Evolutionary conservation across 2,888 invertebrate species (phyloP), one percentile per base, ranked within the genome.

Genomic region (Lathronympha strigana): DNA sequence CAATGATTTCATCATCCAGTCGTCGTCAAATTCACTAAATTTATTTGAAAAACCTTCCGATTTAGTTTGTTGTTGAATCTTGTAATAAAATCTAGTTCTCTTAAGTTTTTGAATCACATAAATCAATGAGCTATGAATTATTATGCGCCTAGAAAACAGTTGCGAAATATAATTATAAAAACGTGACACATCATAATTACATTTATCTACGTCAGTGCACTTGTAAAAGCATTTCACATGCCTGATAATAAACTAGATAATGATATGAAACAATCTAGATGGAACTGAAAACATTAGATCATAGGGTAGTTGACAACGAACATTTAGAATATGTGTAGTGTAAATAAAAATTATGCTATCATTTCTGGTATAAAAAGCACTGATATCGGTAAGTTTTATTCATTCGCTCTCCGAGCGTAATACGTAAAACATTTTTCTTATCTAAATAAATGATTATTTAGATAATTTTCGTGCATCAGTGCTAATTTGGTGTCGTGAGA

Each of bases 211-310:
- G 21, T 43, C 51, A 53, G 31, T 36, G 11, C 31, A 40, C 33
- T 45, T 45, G 33, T 33, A 33, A 33, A 43, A 63, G 54, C 36
- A 28, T 63, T 36, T 55, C 28, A 19, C 38, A 64, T 40, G 50
- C 40, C 63, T 63, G 45, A 54, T 64, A 53, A 15, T 31, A 17
- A 54, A 33, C 15, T 11, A 38, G 47, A 45, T 25, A 43, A 28
- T 13, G 58, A 61, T 54, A 54, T 38, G 33, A 9, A 38, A 38
- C 15, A 50, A 61, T 15, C 11, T 23, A 21, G 17, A 15, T 28
- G 28, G 19, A 23, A 54, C 53, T 38, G 28, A 47, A 54, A 66
- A 54, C 53, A 54, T 47, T 60, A 47, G n/a, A 50, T 60, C 53
- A 36, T 45, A 17, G 17, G 2, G 23, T 58, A 58, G 31, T 11